Evolutionary conservation across 2,797 vertebrate genomes (phyloP).

Genomic region (Danionella dracula): DNA sequence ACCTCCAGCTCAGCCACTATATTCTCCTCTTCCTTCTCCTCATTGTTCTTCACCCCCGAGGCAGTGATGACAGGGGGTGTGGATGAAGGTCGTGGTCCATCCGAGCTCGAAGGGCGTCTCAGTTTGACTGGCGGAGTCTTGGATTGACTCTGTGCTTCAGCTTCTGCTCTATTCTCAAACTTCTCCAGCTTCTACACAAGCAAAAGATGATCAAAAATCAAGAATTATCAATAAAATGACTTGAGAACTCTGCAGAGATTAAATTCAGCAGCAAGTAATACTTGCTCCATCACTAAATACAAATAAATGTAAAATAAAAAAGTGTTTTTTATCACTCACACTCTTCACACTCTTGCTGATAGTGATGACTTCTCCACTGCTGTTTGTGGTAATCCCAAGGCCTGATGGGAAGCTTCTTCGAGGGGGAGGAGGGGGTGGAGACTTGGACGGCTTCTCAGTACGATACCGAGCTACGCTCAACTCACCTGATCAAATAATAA

Average conservation of each 20-base stretch:
- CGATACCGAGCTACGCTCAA: constrained; percentile 83
- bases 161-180: constrained; percentile 81
- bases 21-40: constrained; percentile 79
- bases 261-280: too few species aligned
- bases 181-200: constrained; percentile 61
- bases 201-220: background rate
- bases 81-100: constrained; percentile 82
- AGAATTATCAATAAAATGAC: background rate
- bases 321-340: background rate
- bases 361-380: constrained; percentile 84
- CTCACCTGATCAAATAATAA: constrained; percentile 56
- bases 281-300: too few species aligned
- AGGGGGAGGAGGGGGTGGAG: constrained; percentile 87
- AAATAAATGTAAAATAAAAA: too few species aligned
- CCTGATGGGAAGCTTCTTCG: constrained; percentile 91
- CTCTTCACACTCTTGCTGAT: constrained; percentile 84
- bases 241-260: background rate
- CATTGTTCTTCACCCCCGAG: constrained; percentile 80
- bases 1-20: constrained; percentile 94
- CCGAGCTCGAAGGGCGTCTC: constrained; percentile 75
- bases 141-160: constrained; percentile 63
- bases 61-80: constrained; percentile 87
- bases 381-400: constrained; percentile 87
- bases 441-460: constrained; percentile 93
- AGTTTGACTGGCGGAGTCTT: constrained; percentile 85